Percentiles rank a stretch among this genome's conserved stretches.
Evolutionary conservation across 1,140 invertebrate species (phyloP).

Genomic region (Drosophila sulfurigaster): DNA sequence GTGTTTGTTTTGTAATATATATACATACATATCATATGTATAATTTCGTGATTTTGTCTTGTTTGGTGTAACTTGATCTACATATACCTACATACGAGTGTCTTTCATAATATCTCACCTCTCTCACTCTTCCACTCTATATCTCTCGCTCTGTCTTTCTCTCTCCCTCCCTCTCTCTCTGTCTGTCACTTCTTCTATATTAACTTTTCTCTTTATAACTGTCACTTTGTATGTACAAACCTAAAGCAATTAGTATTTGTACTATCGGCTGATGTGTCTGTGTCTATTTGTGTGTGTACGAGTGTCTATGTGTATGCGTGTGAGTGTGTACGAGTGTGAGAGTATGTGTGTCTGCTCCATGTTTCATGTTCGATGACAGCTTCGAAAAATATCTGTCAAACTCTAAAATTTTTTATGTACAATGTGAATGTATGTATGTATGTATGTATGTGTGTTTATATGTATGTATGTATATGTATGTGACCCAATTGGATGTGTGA

Average conservation of each 20-base stretch:
- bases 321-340: slow-evolving; percentile 8
- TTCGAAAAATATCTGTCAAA: slow-evolving; percentile 2
- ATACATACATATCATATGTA: slow-evolving; percentile 9
- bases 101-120: slow-evolving; percentile 19
- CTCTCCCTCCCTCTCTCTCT: slow-evolving; percentile 10
- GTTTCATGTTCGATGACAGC: slow-evolving; percentile 12
- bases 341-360: slow-evolving; percentile 3
- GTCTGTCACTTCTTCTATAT: slow-evolving; percentile 4
- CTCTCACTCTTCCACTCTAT: slow-evolving; percentile 16
- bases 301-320: background rate
- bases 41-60: slow-evolving; percentile 53
- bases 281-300: slow-evolving; percentile 7
- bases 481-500: background rate
- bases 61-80: slow-evolving; percentile 48
- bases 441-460: too few species aligned
- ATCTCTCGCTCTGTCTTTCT: background rate
- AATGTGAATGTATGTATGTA: background rate
- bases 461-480: slow-evolving; percentile 16
- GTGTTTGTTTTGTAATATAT: slow-evolving; percentile 12
- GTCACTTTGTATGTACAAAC: slow-evolving; percentile 20
- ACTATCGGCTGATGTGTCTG: slow-evolving; percentile 39
- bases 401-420: background rate
- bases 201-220: slow-evolving; percentile 1
- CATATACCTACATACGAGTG: slow-evolving; percentile 40
- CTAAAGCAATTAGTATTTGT: slow-evolving; percentile 49